Evolutionary conservation across 1,140 invertebrate genomes (phyloP), one percentile per base, ranked within the genome.

Genomic region (Platorchestia sp.): DNA sequence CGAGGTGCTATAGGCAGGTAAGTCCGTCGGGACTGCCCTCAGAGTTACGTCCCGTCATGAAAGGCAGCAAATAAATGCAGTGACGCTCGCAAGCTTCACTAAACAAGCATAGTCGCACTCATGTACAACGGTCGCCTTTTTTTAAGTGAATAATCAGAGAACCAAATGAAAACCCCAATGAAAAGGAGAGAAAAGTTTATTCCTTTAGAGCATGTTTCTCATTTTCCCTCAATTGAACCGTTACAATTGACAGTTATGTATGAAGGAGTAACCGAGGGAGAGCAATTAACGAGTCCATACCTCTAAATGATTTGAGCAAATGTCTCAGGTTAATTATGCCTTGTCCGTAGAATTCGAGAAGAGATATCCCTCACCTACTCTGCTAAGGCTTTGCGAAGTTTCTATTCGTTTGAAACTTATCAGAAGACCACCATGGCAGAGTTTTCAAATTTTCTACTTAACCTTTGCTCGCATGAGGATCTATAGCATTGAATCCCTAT

Each of bases 401-500:
- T 75, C 59, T 27, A 75, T 75, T 75, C 59, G 27, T 27, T 22
- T 19, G 59, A 75, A 75, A 14, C 41, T 36, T 89, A 6, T 42
- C 43, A 89, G 41, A 44, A 22, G 87, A 89, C 87, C 87, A 89
- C 87, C 87, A 89, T 10, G 3, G 87, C 3, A 89, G 87, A 42
- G 41, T 89, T 89, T 42, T 89, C 87, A 10, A 14, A 10, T 42
- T 42, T 36, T 89, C 27, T 14, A 42, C 42, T 14, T 89, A 89
- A 89, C 7, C 36, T 42, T 89, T 44, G 41, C 87, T 42, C 0
- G 87, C 43, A 89, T 27, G 27, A 89, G 41, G n/a, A 89, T 89
- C n/a, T 42, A 89, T 89, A 16, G 87, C 87, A 89, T 14, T 44
- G 87, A 89, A 89, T 89, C 87, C 43, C 42, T 89, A 89, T 89